Evolutionary conservation across 1,140 invertebrate species (phyloP).

Genomic region (Frieseomelitta varia): DNA sequence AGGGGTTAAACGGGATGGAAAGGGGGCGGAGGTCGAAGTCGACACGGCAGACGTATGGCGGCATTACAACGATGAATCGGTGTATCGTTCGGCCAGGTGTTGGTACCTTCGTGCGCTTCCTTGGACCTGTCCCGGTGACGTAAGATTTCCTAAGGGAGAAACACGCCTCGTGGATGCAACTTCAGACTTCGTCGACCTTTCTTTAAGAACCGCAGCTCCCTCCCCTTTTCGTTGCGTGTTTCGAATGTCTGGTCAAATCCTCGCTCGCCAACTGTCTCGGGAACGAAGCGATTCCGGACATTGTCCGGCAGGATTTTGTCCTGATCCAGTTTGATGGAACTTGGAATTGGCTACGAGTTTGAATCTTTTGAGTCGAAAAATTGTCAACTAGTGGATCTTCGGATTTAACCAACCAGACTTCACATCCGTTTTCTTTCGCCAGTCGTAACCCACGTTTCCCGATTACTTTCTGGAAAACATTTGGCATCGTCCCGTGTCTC

Average conservation of each 20-base stretch:
- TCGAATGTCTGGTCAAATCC: neutral
- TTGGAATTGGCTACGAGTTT: too few relatives aligned
- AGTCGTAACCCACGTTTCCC: too few relatives aligned
- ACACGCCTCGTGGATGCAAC: conserved; percentile 20
- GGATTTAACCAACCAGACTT: too few relatives aligned
- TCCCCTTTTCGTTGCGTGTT: neutral
- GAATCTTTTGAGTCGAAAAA: too few relatives aligned
- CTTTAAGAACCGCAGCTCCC: neutral
- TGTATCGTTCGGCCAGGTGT: conserved; percentile 41
- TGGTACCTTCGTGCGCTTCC: conserved; percentile 13
- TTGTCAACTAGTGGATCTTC: too few relatives aligned
- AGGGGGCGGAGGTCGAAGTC: conserved; percentile 10
- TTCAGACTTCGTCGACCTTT: conserved; percentile 28
- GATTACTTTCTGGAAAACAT: too few relatives aligned
- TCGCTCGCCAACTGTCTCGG: neutral
- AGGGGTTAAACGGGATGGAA: conserved; percentile 44
- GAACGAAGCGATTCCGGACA: neutral
- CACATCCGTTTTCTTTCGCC: too few relatives aligned
- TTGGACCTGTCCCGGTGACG: conserved; percentile 61
- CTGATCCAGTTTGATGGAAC: neutral
- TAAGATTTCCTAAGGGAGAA: conserved; percentile 73
- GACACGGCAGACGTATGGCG: conserved; percentile 38
- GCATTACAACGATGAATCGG: conserved; percentile 52
- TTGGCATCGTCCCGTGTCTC: too few relatives aligned
- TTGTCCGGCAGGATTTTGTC: neutral